phyloP scores from a whole-genome alignment of 2,888 invertebrate species.

The Brachyptera risi region DNA sequence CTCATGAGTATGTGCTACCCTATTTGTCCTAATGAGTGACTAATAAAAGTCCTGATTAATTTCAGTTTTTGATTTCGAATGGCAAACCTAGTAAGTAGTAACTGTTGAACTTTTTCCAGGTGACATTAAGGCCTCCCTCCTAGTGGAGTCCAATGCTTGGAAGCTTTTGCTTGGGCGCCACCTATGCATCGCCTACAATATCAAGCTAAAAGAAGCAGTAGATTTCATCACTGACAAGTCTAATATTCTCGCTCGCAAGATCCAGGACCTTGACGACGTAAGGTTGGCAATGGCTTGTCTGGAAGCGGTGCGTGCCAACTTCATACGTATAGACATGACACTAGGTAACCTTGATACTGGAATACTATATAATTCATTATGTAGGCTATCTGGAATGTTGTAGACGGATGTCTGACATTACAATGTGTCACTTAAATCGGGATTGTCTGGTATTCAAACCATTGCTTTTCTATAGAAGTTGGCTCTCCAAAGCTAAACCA shows the following conservation, averaged over 20 bases:
- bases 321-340: slow-evolving; percentile 75
- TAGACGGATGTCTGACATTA: no score
- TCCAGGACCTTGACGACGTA: slow-evolving; percentile 52
- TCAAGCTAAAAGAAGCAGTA: slow-evolving; percentile 63
- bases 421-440: no score
- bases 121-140: slow-evolving; percentile 47
- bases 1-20: slow-evolving; percentile 61
- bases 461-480: no score
- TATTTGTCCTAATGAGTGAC: no score
- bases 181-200: slow-evolving; percentile 63
- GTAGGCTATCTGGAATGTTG: no score
- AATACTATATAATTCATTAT: no score
- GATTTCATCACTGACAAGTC: slow-evolving; percentile 74
- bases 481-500: no score
- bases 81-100: no score
- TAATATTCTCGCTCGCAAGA: slow-evolving; percentile 62
- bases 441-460: no score
- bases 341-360: no score
- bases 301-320: slow-evolving; percentile 68
- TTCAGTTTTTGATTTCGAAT: no score
- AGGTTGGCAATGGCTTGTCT: slow-evolving; percentile 77
- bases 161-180: slow-evolving; percentile 66
- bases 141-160: slow-evolving; percentile 76
- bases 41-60: no score
- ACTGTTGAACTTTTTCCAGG: slow-evolving; percentile 39